Evolutionary conservation across 2,797 vertebrate species (phyloP).

Genomic region (Oreonectes daqikongensis): DNA sequence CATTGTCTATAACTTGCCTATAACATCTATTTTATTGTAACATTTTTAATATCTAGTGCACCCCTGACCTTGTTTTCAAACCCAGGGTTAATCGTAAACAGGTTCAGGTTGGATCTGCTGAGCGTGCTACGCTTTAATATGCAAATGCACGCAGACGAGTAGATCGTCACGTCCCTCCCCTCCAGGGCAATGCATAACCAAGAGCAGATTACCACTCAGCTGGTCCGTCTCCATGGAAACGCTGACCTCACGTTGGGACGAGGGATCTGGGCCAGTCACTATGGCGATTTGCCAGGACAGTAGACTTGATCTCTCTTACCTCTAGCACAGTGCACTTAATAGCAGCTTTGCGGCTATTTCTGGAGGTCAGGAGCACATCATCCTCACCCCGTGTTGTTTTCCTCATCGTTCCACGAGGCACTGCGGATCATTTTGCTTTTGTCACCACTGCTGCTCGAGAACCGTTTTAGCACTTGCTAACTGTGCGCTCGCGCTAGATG

Average conservation of each 20-base stretch:
- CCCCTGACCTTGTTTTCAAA: constrained; percentile 56
- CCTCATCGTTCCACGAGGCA: neutral
- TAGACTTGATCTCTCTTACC: constrained; percentile 71
- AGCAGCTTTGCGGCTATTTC: constrained; percentile 42
- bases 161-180: constrained; percentile 46
- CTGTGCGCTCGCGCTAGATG: constrained; percentile 33
- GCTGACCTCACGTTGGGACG: constrained; percentile 75
- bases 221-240: constrained; percentile 75
- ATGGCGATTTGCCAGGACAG: constrained; percentile 77
- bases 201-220: constrained; percentile 73
- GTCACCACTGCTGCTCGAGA: constrained; percentile 11
- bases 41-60: neutral
- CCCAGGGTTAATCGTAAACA: constrained; percentile 49
- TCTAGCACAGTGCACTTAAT: constrained; percentile 64
- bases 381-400: neutral
- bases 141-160: constrained; percentile 28
- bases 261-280: constrained; percentile 74
- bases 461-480: constrained; percentile 20
- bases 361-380: neutral
- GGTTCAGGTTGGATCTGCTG: constrained; percentile 56
- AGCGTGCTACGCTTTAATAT: constrained; percentile 40
- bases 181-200: constrained; percentile 66
- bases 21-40: neutral
- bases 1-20: neutral
- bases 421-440: constrained; percentile 7